Conservation (phyloP, 2,113 vertebrate species). For the Prionailurus viverrinus region DNA sequence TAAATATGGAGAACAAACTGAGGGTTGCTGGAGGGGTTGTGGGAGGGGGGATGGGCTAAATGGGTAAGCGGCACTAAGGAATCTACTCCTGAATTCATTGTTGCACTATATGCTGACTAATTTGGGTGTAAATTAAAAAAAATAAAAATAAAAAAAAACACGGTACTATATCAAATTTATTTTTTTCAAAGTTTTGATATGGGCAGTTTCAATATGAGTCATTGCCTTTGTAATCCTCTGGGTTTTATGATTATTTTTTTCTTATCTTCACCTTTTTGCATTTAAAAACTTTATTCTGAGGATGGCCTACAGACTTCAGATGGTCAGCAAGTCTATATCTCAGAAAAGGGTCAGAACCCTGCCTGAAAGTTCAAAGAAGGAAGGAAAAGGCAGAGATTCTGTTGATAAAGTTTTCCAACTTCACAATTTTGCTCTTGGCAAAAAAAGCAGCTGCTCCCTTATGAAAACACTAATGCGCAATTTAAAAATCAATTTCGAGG, state of each 20-base stretch:
- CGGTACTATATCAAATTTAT: background rate
- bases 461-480: conserved; percentile 35
- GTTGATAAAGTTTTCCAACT: background rate
- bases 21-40: too few relatives aligned
- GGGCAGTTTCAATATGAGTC: background rate
- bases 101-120: too few relatives aligned
- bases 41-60: too few relatives aligned
- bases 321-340: fast-evolving
- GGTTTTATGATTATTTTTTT: background rate
- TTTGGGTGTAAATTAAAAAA: too few relatives aligned
- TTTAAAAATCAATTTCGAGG: conserved; percentile 67
- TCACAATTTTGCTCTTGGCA: conserved; percentile 31
- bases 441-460: background rate
- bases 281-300: background rate
- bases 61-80: too few relatives aligned
- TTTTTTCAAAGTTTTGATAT: background rate
- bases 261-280: background rate
- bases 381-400: background rate
- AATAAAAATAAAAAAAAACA: background rate
- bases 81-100: too few relatives aligned
- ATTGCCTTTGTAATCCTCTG: background rate
- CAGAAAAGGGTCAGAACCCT: background rate
- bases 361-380: background rate
- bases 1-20: too few relatives aligned
- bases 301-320: fast-evolving